Conservation (phyloP, 1,140 invertebrate genomes). For the Trachelipus rathkii region DNA sequence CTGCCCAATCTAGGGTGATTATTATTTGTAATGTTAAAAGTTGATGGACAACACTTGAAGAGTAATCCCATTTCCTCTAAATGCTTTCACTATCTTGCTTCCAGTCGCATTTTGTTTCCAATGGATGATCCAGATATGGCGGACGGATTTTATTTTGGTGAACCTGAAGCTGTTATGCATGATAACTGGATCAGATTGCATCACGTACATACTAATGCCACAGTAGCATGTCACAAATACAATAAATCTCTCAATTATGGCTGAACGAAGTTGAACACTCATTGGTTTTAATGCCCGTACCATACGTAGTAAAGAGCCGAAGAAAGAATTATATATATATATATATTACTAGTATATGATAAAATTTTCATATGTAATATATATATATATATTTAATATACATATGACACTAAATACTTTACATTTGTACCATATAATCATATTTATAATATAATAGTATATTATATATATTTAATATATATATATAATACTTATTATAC, state of each 20-base stretch:
- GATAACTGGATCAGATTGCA: slow-evolving; percentile 19
- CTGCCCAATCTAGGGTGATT: too few relatives aligned
- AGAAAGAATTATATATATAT: neutral
- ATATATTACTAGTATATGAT: too few relatives aligned
- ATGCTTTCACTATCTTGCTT: neutral
- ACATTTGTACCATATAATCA: too few relatives aligned
- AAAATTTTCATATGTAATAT: too few relatives aligned
- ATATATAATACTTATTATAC: too few relatives aligned
- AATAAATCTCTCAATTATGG: slow-evolving; percentile 5
- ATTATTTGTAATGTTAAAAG: too few relatives aligned
- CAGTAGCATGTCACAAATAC: slow-evolving; percentile 2
- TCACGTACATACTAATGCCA: slow-evolving; percentile 17
- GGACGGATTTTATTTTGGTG: slow-evolving; percentile 12
- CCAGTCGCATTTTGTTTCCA: slow-evolving; percentile 20
- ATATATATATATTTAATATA: too few relatives aligned
- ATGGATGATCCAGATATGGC: slow-evolving; percentile 21
- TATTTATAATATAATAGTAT: too few relatives aligned
- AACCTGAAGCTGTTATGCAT: slow-evolving; percentile 17
- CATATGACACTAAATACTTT: too few relatives aligned
- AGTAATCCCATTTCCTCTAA: too few relatives aligned
- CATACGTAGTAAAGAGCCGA: slow-evolving; percentile 20
- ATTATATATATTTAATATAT: too few relatives aligned
- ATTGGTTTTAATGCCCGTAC: slow-evolving; percentile 19
- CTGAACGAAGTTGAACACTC: slow-evolving; percentile 14
- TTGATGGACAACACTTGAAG: too few relatives aligned